Evolutionary conservation across 2,888 invertebrate genomes (phyloP).

Genomic region (Thelaira solivaga): DNA sequence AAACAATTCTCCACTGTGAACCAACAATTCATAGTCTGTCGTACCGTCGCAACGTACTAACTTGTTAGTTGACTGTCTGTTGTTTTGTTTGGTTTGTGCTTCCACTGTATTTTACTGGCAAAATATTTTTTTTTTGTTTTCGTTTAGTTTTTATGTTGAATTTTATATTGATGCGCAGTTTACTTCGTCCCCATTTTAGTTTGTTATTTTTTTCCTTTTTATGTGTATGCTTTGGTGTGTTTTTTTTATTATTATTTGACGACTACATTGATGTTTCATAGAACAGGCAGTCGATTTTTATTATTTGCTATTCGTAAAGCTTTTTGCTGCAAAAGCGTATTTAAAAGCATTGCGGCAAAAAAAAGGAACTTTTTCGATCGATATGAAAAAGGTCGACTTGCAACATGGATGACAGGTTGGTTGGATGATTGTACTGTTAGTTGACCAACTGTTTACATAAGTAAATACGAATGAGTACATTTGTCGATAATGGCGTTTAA

Average conservation of each 20-base stretch:
- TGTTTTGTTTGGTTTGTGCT: conserved; percentile 40
- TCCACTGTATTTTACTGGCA: conserved; percentile 23
- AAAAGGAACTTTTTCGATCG: conserved; percentile 63
- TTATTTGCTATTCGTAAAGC: conserved; percentile 54
- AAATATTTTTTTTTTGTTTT: conserved; percentile 44
- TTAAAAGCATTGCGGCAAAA: conserved; percentile 57
- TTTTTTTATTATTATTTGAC: too few species aligned
- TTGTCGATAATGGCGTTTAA: conserved; percentile 15
- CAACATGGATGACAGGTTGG: conserved; percentile 46
- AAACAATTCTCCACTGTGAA: conserved; percentile 22
- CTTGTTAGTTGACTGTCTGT: conserved; percentile 13
- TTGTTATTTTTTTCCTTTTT: conserved; percentile 28
- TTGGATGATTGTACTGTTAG: conserved; percentile 46
- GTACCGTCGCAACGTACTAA: not conserved
- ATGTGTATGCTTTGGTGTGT: conserved; percentile 23
- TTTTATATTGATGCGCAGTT: conserved; percentile 65
- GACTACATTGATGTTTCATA: conserved; percentile 62
- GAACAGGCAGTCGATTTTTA: conserved; percentile 52
- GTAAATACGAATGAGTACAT: not conserved
- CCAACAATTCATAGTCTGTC: not conserved
- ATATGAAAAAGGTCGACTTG: conserved; percentile 59
- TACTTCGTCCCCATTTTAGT: conserved; percentile 67
- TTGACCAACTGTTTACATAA: conserved; percentile 23
- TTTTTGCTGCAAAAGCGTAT: conserved; percentile 54
- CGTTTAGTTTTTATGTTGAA: conserved; percentile 56